These are phyloP conservation scores for Philonicus albiceps DNA, from an alignment of 2,888 invertebrate genomes.

Conservation along the genomic window DNA sequence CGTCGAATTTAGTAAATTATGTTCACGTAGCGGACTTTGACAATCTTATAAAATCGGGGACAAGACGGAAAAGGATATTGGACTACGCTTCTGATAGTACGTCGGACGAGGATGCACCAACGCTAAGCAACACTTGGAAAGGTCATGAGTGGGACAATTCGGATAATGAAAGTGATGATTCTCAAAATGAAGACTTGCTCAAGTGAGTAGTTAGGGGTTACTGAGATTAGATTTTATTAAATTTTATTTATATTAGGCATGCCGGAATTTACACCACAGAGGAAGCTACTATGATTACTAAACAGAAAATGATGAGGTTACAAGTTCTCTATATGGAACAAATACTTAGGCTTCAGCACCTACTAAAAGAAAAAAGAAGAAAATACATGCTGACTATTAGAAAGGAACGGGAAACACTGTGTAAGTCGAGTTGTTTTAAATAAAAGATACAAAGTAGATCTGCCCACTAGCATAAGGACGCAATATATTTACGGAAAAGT, in stretches of 20 bases:
- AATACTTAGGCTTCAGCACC: slow-evolving; percentile 76
- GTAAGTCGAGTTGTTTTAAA: slow-evolving; percentile 60
- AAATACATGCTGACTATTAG: slow-evolving; percentile 77
- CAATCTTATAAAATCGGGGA: slow-evolving; percentile 65
- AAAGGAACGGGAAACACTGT: slow-evolving; percentile 80
- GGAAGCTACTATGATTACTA: slow-evolving; percentile 80
- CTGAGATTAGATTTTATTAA: neutral
- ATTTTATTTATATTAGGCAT: slow-evolving; percentile 68
- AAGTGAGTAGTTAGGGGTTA: slow-evolving; percentile 67
- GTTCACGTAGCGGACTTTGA: slow-evolving; percentile 65
- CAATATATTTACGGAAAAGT: too few species aligned
- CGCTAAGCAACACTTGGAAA: slow-evolving; percentile 70
- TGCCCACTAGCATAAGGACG: too few species aligned
- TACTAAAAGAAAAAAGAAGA: slow-evolving; percentile 75
- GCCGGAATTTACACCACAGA: slow-evolving; percentile 90
- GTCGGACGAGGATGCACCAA: slow-evolving; percentile 71
- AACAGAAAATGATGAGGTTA: slow-evolving; percentile 76
- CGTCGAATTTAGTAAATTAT: slow-evolving; percentile 54
- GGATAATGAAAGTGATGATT: slow-evolving; percentile 80
- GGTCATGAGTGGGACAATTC: slow-evolving; percentile 74
- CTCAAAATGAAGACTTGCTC: slow-evolving; percentile 77
- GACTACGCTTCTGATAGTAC: slow-evolving; percentile 78
- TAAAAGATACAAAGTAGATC: too few species aligned
- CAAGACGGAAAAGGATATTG: slow-evolving; percentile 66
- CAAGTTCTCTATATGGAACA: slow-evolving; percentile 86